Base-by-base conservation (phyloP, 1,140 invertebrate species). In the Subanguina moxae region DNA sequence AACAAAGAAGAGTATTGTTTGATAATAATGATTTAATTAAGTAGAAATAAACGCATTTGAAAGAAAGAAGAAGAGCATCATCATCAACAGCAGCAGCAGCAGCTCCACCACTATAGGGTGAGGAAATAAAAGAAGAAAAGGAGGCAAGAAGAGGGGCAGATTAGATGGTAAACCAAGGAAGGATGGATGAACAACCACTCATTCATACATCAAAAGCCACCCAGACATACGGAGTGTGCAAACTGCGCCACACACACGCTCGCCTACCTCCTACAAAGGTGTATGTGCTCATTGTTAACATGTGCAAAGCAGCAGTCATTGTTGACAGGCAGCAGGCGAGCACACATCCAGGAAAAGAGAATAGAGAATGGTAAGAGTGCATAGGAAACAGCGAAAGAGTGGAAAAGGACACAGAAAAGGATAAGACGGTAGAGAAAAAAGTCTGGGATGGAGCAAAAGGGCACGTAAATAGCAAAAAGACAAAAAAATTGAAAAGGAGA, bases 1-100 rank as follows among this genome's bases (percentile, higher is more conserved):
- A 57, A 11, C 3, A 11, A 23, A 57, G 28, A 57, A 45, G 19
- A 32, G 38, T 61, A 61, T 45, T 45, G 28, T 61, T 61, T 30
- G 21, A 25, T 57, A 45, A 30, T 61, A 61, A 61, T 61, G 58
- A 61, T 61, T 61, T 61, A 61, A 61, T 61, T 61, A 61, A 61
- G 58, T 61, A 57, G 58, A n/a, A 61, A 32, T 38, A 61, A 61
- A 32, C 28, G 28, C 58, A 61, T 38, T 61, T 45, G 58, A 65
- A 58, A 43, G 62, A 27, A n/a, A 58, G 57, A 58, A 7, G 61
- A 62, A 15, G 61, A 62, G 17, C 7, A 62, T 28, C 19, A 21
- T 45, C 25, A 28, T 45, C 61, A 32, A 62, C 15, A 48, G 46
- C 25, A 62, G 17, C 25, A 28, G 17, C 61, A 32, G 32, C 15